Evolutionary conservation across 1,140 invertebrate species (phyloP).

Genomic region (Leptinotarsa texana): DNA sequence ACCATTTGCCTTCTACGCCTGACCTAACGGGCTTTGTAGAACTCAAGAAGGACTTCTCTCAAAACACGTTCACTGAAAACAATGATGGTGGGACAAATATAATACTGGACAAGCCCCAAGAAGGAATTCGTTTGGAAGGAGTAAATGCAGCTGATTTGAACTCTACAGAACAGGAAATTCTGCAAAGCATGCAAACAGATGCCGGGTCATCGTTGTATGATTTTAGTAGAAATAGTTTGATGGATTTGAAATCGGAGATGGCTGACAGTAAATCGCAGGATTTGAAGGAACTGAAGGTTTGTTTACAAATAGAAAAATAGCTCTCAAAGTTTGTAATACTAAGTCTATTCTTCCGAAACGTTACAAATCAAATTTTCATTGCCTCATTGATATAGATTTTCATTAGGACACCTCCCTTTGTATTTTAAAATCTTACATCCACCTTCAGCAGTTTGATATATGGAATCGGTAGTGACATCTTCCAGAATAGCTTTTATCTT

Average conservation of each 20-base stretch:
- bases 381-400: no score
- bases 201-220: conserved; percentile 11
- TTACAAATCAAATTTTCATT: no score
- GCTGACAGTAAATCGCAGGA: not conserved
- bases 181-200: conserved; percentile 9
- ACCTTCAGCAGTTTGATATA: no score
- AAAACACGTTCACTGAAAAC: conserved; percentile 14
- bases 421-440: no score
- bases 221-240: conserved; percentile 4
- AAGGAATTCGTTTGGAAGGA: not conserved
- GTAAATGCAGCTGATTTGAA: not conserved
- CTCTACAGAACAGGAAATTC: conserved; percentile 1
- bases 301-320: not conserved
- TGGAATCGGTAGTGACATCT: no score
- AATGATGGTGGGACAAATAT: conserved; percentile 16
- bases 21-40: conserved; percentile 37
- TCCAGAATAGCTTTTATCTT: no score
- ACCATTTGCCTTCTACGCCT: conserved; percentile 38
- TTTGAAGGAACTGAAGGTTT: conserved; percentile 7
- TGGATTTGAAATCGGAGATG: conserved; percentile 9
- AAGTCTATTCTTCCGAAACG: no score
- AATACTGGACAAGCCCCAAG: not conserved
- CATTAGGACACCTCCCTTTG: no score
- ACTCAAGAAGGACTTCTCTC: conserved; percentile 21
- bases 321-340: not conserved